Conservation (phyloP, 1,140 invertebrate genomes). For the Listronotus oregonensis region DNA sequence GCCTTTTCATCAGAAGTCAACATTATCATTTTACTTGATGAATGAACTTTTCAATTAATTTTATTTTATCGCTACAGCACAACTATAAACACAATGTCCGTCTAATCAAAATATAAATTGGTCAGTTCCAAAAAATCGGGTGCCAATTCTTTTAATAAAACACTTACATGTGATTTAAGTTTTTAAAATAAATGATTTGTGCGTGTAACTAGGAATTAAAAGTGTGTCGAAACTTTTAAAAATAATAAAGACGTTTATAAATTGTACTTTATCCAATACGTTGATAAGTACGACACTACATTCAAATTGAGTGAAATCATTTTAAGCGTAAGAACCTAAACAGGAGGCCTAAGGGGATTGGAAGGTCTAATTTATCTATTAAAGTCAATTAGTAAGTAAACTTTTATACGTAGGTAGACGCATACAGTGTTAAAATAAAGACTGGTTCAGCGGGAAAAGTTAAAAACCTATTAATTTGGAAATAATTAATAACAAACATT, state of each 20-base stretch:
- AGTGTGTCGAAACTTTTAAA: neutral
- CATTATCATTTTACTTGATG: constrained; percentile 28
- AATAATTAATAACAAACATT: too few species aligned
- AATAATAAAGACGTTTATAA: neutral
- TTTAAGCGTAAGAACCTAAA: neutral
- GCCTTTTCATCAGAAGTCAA: constrained; percentile 33
- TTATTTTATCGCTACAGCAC: neutral
- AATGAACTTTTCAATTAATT: neutral
- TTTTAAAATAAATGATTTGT: neutral
- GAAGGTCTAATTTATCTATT: constrained; percentile 52
- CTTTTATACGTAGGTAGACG: constrained; percentile 24
- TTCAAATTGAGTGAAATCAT: constrained; percentile 21
- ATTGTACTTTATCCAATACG: constrained; percentile 12
- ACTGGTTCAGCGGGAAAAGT: too few species aligned
- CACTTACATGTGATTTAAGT: neutral
- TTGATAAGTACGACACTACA: constrained; percentile 1
- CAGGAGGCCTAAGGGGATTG: constrained; percentile 37
- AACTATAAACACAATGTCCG: neutral
- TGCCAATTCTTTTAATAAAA: neutral
- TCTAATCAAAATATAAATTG: too few species aligned
- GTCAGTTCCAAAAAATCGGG: neutral
- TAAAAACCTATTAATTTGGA: too few species aligned
- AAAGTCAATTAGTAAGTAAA: constrained; percentile 47
- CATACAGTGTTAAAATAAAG: too few species aligned
- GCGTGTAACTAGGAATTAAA: constrained; percentile 2